Evolutionary conservation across 2,888 invertebrate species (phyloP).

Genomic region (Drosophila tripunctata): DNA sequence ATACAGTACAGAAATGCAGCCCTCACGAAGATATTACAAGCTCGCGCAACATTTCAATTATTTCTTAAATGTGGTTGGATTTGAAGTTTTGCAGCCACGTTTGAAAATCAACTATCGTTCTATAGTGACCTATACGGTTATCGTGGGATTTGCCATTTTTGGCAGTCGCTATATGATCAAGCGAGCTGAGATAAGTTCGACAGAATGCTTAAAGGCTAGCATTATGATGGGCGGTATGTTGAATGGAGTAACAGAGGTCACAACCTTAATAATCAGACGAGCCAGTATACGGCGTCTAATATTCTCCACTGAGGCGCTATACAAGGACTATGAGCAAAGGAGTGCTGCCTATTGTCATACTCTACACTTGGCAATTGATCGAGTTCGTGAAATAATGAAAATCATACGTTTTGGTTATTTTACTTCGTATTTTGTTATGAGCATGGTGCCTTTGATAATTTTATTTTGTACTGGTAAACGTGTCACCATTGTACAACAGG

Average conservation of each 20-base stretch:
- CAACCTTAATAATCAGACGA: slow-evolving; percentile 36
- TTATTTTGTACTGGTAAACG: slow-evolving; percentile 44
- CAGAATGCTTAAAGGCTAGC: slow-evolving; percentile 36
- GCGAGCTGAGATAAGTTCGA: slow-evolving; percentile 31
- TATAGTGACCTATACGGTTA: no score
- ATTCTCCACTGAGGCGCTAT: slow-evolving; percentile 14
- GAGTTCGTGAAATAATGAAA: slow-evolving; percentile 27
- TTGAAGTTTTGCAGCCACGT: slow-evolving; percentile 33
- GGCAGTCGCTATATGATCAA: slow-evolving; percentile 17
- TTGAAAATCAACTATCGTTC: slow-evolving; percentile 29
- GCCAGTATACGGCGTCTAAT: slow-evolving; percentile 19
- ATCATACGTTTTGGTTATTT: slow-evolving; percentile 46
- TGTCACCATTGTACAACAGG: slow-evolving; percentile 43
- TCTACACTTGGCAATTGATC: slow-evolving; percentile 38
- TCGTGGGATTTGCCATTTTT: slow-evolving; percentile 37
- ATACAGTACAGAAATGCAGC: slow-evolving; percentile 34
- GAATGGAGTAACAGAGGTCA: slow-evolving; percentile 34
- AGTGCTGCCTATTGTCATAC: not conserved
- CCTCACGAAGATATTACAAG: slow-evolving; percentile 20
- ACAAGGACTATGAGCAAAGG: slow-evolving; percentile 40
- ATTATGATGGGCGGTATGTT: slow-evolving; percentile 54
- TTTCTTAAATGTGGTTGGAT: slow-evolving; percentile 34
- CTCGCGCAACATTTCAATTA: slow-evolving; percentile 36
- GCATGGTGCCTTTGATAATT: slow-evolving; percentile 16
- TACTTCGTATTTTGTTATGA: slow-evolving; percentile 34